These are phyloP conservation scores for Zapus hudsonius DNA, from an alignment of 2,113 vertebrate species.

Conservation along the genomic window DNA sequence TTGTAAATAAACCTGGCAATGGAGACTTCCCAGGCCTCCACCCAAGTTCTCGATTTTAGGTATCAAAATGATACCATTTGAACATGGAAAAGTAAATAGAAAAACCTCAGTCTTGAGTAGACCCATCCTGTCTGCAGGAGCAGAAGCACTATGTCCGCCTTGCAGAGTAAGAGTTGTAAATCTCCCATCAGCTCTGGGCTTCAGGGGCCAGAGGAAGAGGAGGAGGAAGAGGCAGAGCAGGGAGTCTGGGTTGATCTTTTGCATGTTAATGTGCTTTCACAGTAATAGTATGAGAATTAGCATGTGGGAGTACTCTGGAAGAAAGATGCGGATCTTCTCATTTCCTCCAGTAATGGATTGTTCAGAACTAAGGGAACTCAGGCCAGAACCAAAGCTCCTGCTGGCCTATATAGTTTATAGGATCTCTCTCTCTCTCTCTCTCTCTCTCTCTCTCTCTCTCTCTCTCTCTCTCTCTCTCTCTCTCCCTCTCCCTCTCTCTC, in stretches of 20 bases:
- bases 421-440: constrained; percentile 63
- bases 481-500: no score
- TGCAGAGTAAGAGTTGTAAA: constrained; percentile 62
- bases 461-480: no score
- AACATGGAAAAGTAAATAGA: constrained; percentile 30
- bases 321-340: constrained; percentile 84
- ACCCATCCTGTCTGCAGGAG: neutral
- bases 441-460: no score
- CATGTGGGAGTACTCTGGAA: constrained; percentile 71
- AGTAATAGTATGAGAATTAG: constrained; percentile 82
- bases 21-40: neutral
- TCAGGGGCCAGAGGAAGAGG: constrained; percentile 53
- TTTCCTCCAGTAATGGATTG: constrained; percentile 82
- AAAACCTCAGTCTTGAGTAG: neutral
- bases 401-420: constrained; percentile 84
- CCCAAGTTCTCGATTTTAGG: neutral
- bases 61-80: neutral
- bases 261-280: constrained; percentile 81
- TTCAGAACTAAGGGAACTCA: constrained; percentile 82
- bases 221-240: no score
- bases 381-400: constrained; percentile 81
- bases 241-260: constrained; percentile 71
- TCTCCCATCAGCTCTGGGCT: constrained; percentile 20
- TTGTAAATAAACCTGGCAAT: neutral
- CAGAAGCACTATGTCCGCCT: constrained; percentile 26